Base-by-base conservation (phyloP, 2,113 vertebrate species). In the Dolichallabes microphthalmus region DNA sequence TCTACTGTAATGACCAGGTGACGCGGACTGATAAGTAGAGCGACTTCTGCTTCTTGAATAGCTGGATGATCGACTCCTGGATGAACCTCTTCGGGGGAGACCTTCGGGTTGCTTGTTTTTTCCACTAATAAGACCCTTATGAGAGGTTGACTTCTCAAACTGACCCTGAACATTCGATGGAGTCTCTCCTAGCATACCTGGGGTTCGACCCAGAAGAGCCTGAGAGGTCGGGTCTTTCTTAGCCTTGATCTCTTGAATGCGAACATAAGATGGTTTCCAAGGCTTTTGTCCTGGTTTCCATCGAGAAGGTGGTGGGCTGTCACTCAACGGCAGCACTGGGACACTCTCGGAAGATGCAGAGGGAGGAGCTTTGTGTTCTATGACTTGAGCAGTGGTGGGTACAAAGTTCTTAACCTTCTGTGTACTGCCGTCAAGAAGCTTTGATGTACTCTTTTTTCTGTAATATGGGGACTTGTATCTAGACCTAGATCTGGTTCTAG, bases 231-330 rank as follows among this genome's bases (percentile, higher is more conserved):
- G 90, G 1, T 92, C 91, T 10, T 96, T 89, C 88, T 96, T 97
- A 52, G 94, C 93, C 92, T 97, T 98, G 88, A 97, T 95, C 80
- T 98, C 96, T 91, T 97, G 96, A 87, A 97, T 95, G 11, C 96
- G 93, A 78, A 99, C 94, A 0, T 99, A 99, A 0, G 98, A 99
- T 0, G 98, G 96, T 75, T 99, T 99, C 98, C 98, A 99, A 0
- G 98, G 98, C 87, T 99, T 99, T 84, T 98, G 98, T 4, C 96
- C 98, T 13, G 98, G 98, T 88, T 99, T 99, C 98, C 98, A 99
- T 69, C 98, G 93, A 0, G 98, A 99, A n/a, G 98, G 98, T 0
- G 98, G 98, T 0, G 98, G 98, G 15, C 98, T 99, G 73, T 99
- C 98, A 55, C 98, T 99, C 76, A 99, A 80, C 0, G 98, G 97